A percentile compares a stretch with the other conserved stretches of the same genome.
Conservation (phyloP, 92 coral and sea anemone genomes). For the Epizoanthus ramosus region DNA sequence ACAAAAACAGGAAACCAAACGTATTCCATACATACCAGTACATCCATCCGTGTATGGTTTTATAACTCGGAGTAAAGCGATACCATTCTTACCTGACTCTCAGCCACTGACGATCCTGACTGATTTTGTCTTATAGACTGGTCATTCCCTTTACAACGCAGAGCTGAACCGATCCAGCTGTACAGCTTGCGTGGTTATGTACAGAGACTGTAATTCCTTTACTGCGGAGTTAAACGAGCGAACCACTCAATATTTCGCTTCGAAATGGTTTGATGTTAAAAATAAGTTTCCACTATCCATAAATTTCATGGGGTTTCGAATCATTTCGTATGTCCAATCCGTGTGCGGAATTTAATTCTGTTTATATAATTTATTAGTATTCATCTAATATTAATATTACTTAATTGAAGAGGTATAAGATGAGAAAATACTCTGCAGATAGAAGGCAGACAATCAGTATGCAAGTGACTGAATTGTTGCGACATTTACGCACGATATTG, state of each 20-base stretch:
- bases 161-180: background rate
- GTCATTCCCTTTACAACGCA: background rate
- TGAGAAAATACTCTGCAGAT: too few species aligned
- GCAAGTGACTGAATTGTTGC: too few species aligned
- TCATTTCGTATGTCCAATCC: constrained; percentile 15
- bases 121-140: background rate
- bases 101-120: too few species aligned
- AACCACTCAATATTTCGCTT: background rate
- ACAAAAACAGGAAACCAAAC: background rate
- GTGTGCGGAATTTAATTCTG: too few species aligned
- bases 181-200: background rate
- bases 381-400: too few species aligned
- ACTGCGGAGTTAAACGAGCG: background rate
- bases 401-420: too few species aligned
- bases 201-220: background rate
- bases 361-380: too few species aligned
- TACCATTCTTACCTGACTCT: background rate
- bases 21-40: background rate
- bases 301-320: background rate
- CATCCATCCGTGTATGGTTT: background rate
- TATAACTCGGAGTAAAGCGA: background rate
- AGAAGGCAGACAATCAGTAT: too few species aligned
- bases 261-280: background rate
- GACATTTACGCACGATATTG: too few species aligned
- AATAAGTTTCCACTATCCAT: background rate